Evolutionary conservation across 2,113 vertebrate genomes (phyloP).

Genomic region (Cyrtonyx montezumae): DNA sequence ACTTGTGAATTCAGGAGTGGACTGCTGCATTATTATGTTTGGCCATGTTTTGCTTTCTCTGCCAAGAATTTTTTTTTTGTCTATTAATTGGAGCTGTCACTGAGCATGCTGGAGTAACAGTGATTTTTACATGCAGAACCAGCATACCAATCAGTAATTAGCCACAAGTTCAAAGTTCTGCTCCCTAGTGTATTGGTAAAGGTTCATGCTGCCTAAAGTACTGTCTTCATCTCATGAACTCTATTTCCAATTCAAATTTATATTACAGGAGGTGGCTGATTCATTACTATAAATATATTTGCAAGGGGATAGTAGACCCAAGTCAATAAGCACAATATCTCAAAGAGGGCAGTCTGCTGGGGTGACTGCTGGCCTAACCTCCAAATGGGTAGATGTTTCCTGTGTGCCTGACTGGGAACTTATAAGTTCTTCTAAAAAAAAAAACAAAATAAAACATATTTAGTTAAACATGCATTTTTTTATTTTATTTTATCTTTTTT

Average conservation of each 20-base stretch:
- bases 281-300: neutral
- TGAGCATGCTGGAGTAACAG: slow-evolving; percentile 44
- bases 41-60: slow-evolving; percentile 54
- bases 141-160: slow-evolving; percentile 42
- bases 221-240: neutral
- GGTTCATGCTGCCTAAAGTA: neutral
- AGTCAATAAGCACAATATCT: neutral
- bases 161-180: slow-evolving; percentile 9
- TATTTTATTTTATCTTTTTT: no score
- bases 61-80: slow-evolving; percentile 39
- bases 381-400: neutral
- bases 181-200: slow-evolving; percentile 16
- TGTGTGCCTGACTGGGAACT: neutral
- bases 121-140: slow-evolving; percentile 49
- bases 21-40: slow-evolving; percentile 57
- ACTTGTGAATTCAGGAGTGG: slow-evolving; percentile 40
- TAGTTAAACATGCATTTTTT: neutral
- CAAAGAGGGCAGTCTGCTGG: neutral
- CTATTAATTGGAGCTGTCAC: slow-evolving; percentile 57
- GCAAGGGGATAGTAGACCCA: neutral
- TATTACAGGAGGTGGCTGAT: neutral
- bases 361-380: neutral
- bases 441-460: neutral
- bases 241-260: slow-evolving; percentile 4
- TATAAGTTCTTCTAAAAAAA: neutral